A percentile compares a stretch with the other conserved stretches of the same genome.
These are phyloP conservation scores for Coremacera marginata DNA, from an alignment of 2,888 invertebrate species.

Conservation along the genomic window DNA sequence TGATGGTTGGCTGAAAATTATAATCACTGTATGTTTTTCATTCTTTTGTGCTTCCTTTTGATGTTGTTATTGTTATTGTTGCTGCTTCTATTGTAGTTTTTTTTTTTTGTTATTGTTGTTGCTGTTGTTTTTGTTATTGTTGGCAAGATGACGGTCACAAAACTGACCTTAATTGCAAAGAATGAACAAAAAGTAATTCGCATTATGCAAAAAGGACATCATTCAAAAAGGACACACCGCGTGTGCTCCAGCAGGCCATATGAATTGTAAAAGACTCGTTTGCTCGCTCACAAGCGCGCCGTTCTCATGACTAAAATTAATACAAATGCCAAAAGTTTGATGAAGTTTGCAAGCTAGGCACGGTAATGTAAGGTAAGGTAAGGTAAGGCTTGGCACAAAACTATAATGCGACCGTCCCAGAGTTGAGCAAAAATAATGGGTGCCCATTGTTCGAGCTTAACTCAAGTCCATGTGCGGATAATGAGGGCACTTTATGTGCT, in stretches of 20 bases:
- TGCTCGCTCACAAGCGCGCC: no score
- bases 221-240: neutral
- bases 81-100: neutral
- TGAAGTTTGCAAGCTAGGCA: neutral
- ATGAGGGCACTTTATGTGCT: slow-evolving; percentile 15
- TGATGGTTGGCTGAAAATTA: neutral
- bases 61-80: neutral
- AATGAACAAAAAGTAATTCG: neutral
- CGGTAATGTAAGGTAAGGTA: neutral
- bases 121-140: neutral
- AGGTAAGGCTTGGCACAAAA: neutral
- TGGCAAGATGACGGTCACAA: neutral
- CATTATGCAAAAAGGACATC: slow-evolving; percentile 5
- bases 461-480: slow-evolving; percentile 15
- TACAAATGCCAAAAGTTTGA: no score
- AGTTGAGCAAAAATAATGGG: slow-evolving; percentile 4
- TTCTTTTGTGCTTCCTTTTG: neutral
- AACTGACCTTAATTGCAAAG: slow-evolving; percentile 26
- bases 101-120: neutral
- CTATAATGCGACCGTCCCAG: neutral
- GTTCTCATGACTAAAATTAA: no score
- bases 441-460: slow-evolving; percentile 3
- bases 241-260: neutral
- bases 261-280: no score
- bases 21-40: neutral